Evolutionary conservation across 1,140 invertebrate species (phyloP).

Genomic region (Drosophila grimshawi): DNA sequence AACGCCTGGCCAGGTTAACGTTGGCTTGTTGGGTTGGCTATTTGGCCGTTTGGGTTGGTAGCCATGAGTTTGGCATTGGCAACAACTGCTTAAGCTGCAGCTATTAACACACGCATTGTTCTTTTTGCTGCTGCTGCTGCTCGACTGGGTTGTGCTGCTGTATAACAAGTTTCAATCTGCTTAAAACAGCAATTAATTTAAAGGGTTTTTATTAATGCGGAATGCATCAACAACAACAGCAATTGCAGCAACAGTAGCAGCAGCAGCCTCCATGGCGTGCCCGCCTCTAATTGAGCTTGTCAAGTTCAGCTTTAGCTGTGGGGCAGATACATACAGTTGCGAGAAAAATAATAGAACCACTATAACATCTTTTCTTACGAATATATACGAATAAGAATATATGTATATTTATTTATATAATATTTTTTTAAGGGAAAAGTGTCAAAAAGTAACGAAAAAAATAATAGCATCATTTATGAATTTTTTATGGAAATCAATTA

Average conservation of each 20-base stretch:
- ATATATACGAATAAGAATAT: no score
- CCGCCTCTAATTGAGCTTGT: constrained; percentile 75
- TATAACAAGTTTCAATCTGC: constrained; percentile 77
- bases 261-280: constrained; percentile 8
- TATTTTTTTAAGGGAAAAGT: no score
- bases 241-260: not conserved
- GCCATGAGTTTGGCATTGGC: constrained; percentile 14
- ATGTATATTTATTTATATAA: no score
- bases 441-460: no score
- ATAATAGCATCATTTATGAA: no score
- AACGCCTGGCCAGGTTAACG: constrained; percentile 13
- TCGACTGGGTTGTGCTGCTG: constrained; percentile 31
- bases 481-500: no score
- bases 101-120: constrained; percentile 48
- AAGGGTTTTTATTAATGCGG: constrained; percentile 57
- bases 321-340: no score
- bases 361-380: no score
- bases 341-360: no score
- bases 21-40: not conserved
- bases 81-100: constrained; percentile 44
- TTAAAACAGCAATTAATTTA: constrained; percentile 81
- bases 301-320: constrained; percentile 38
- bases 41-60: not conserved
- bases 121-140: constrained; percentile 16
- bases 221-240: constrained; percentile 24